Conservation (phyloP, 1,140 invertebrate genomes). For the Scaptomyza pallida region DNA sequence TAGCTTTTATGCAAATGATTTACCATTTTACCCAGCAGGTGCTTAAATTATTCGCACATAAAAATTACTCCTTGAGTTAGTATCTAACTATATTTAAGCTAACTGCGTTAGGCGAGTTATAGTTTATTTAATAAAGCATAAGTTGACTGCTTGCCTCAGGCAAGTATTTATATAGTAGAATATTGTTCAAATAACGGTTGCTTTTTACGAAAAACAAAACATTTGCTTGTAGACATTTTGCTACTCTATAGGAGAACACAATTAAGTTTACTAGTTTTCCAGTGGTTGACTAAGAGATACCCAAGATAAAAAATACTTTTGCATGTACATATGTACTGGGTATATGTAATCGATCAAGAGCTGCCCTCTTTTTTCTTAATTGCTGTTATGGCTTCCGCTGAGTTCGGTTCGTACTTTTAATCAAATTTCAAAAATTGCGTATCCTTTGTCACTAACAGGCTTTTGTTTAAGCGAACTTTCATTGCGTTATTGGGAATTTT, state of each 20-base stretch:
- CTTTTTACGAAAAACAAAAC: background rate
- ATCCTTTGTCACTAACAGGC: background rate
- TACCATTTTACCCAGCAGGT: constrained; percentile 3
- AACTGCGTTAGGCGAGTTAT: too few species aligned
- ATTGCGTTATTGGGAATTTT: too few species aligned
- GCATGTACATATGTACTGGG: too few species aligned
- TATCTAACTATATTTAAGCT: too few species aligned
- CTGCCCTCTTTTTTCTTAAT: background rate
- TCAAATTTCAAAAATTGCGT: background rate
- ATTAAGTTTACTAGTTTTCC: too few species aligned
- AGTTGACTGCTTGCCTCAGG: too few species aligned
- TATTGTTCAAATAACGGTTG: background rate
- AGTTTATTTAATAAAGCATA: too few species aligned
- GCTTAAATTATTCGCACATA: too few species aligned
- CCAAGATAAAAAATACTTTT: too few species aligned
- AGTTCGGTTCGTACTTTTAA: background rate
- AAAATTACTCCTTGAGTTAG: background rate
- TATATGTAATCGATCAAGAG: background rate
- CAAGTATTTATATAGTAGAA: background rate
- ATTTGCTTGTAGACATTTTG: background rate
- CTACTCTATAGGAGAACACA: background rate
- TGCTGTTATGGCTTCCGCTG: background rate
- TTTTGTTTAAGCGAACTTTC: too few species aligned
- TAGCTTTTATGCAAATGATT: constrained; percentile 22
- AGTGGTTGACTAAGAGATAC: too few species aligned